Conservation (phyloP, 2,888 invertebrate genomes). For the Trachelus tabidus region DNA sequence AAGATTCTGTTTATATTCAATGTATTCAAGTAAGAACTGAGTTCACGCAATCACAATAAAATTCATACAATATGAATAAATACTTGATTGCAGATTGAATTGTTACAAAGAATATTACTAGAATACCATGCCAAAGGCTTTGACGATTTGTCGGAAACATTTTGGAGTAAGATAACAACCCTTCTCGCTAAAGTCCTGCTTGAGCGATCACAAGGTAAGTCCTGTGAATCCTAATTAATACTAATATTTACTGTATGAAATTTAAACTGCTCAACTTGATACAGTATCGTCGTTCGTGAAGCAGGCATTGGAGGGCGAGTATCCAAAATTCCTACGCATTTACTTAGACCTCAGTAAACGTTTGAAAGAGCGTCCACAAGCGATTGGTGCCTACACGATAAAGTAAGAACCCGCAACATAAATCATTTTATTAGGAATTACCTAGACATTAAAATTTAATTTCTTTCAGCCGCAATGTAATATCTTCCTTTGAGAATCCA, state of each 20-base stretch:
- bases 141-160: constrained; percentile 63
- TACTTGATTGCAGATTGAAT: constrained; percentile 42
- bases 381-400: constrained; percentile 67
- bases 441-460: background rate
- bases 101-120: constrained; percentile 51
- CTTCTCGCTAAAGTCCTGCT: constrained; percentile 66
- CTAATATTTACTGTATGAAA: too few species aligned
- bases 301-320: constrained; percentile 89
- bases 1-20: constrained; percentile 77
- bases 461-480: constrained; percentile 66
- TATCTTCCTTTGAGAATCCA: constrained; percentile 84
- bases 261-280: constrained; percentile 9
- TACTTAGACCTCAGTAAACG: constrained; percentile 81
- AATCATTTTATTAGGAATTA: constrained; percentile 3
- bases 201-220: constrained; percentile 65
- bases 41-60: background rate
- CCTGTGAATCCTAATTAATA: background rate
- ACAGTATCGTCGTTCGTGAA: constrained; percentile 72
- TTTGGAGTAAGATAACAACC: constrained; percentile 72
- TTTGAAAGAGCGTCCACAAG: constrained; percentile 68
- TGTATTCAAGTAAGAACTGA: constrained; percentile 73
- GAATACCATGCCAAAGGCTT: constrained; percentile 56
- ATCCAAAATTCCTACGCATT: constrained; percentile 84
- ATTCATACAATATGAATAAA: background rate
- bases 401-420: constrained; percentile 63